A percentile compares a stretch with the other conserved stretches of the same genome.
Evolutionary conservation across 2,113 vertebrate species (phyloP).

Genomic region (Pyrgilauda ruficollis): DNA sequence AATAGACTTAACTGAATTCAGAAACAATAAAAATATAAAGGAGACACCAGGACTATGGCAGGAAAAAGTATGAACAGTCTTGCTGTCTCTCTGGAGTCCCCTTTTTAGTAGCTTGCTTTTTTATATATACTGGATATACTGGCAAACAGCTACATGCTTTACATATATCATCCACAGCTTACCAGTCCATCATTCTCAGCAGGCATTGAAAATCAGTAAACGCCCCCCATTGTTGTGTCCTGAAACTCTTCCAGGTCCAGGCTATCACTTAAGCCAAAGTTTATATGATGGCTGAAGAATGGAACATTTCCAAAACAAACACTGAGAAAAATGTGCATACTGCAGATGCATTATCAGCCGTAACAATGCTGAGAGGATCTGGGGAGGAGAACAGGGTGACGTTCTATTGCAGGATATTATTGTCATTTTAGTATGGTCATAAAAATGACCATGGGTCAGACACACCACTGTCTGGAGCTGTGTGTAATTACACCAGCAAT

Average conservation of each 20-base stretch:
- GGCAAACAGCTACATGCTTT: not conserved
- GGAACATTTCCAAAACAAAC: constrained; percentile 29
- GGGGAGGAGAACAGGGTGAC: not conserved
- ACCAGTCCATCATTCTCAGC: not conserved
- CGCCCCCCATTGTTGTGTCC: not conserved
- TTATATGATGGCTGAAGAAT: not conserved
- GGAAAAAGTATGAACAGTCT: not conserved
- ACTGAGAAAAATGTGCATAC: not conserved
- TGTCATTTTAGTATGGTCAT: not conserved
- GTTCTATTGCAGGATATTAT: not conserved
- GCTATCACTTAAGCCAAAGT: not conserved
- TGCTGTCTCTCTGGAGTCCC: not conserved
- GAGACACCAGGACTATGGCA: not conserved
- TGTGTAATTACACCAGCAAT: not conserved
- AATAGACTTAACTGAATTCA: not conserved
- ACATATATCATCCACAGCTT: not conserved
- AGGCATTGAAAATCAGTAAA: not conserved
- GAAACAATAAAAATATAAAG: not conserved
- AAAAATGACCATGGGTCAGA: constrained; percentile 9
- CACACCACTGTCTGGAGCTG: not conserved
- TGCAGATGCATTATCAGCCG: not conserved
- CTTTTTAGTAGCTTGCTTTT: not conserved
- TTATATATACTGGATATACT: not conserved
- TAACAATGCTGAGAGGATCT: not conserved
- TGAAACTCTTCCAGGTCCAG: constrained; percentile 16